phyloP scores from a whole-genome alignment of 1,140 invertebrate species.

The Sipha flava region DNA sequence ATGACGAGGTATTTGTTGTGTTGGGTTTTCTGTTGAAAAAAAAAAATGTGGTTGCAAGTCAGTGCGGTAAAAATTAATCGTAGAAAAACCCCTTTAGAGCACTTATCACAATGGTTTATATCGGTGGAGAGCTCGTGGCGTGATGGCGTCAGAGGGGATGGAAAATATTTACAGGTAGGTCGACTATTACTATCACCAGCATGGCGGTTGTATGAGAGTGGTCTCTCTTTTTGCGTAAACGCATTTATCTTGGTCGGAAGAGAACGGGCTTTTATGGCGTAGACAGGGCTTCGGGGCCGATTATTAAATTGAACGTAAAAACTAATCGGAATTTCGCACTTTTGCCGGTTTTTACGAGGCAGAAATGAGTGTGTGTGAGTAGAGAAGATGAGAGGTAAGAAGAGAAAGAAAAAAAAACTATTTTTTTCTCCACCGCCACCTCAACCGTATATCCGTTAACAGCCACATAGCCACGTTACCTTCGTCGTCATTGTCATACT shows the following conservation, averaged over 20 bases:
- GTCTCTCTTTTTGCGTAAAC: not conserved
- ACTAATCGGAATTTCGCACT: not conserved
- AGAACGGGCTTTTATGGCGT: not conserved
- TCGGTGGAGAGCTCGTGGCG: not conserved
- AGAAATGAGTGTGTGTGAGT: no score
- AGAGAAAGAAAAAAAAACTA: no score
- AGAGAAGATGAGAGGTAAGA: no score
- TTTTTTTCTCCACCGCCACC: no score
- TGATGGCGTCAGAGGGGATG: not conserved
- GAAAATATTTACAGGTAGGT: not conserved
- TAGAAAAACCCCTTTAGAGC: not conserved
- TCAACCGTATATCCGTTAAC: no score
- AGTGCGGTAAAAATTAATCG: not conserved
- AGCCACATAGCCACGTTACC: no score
- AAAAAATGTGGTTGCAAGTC: not conserved
- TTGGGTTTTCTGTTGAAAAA: not conserved
- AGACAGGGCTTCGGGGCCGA: not conserved
- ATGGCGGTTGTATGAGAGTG: not conserved
- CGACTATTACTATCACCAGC: not conserved
- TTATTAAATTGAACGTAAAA: slow-evolving; percentile 24
- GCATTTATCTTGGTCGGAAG: slow-evolving; percentile 12
- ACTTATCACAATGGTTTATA: slow-evolving; percentile 23
- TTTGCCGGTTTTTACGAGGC: not conserved
- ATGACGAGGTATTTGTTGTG: not conserved
- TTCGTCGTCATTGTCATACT: no score